A percentile compares a stretch with the other conserved stretches of the same genome.
Conservation (phyloP, 2,888 invertebrate species). For the Crocallis elinguaria region DNA sequence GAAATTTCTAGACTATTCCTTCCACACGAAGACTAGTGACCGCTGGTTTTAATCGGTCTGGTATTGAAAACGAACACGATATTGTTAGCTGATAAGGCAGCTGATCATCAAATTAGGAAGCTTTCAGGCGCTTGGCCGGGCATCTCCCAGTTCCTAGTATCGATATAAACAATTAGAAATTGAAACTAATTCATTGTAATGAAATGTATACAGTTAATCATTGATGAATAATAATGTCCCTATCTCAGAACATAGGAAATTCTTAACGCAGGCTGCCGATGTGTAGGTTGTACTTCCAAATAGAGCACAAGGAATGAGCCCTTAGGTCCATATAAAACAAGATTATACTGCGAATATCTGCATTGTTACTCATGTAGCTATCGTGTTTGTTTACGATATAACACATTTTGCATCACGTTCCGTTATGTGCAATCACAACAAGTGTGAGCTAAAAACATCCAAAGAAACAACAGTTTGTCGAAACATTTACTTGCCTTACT, state of each 20-base stretch:
- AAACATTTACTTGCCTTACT: too few species aligned
- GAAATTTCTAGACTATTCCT: too few species aligned
- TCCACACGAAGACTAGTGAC: too few species aligned
- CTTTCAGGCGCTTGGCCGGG: too few species aligned
- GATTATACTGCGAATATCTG: conserved; percentile 53
- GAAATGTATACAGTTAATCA: background rate
- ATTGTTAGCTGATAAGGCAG: too few species aligned
- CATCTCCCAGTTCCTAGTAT: too few species aligned
- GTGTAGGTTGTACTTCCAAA: conserved; percentile 43
- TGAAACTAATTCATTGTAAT: background rate
- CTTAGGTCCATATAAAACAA: conserved; percentile 48
- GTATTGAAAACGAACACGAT: too few species aligned
- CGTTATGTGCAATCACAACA: conserved; percentile 51
- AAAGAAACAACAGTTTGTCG: conserved; percentile 34
- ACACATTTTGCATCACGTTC: conserved; percentile 54
- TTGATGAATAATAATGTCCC: conserved; percentile 2
- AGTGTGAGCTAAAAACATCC: conserved; percentile 39
- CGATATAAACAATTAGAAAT: background rate
- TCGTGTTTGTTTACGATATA: conserved; percentile 52
- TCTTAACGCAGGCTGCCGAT: conserved; percentile 27
- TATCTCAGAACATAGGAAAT: conserved; percentile 29
- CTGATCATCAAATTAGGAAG: too few species aligned
- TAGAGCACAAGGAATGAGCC: conserved; percentile 50
- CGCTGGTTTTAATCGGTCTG: too few species aligned
- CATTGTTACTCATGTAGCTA: conserved; percentile 52